Percentiles rank a stretch among this genome's conserved stretches.
phyloP scores from a whole-genome alignment of 2,888 invertebrate genomes.

The Cremastobaeus sp. region DNA sequence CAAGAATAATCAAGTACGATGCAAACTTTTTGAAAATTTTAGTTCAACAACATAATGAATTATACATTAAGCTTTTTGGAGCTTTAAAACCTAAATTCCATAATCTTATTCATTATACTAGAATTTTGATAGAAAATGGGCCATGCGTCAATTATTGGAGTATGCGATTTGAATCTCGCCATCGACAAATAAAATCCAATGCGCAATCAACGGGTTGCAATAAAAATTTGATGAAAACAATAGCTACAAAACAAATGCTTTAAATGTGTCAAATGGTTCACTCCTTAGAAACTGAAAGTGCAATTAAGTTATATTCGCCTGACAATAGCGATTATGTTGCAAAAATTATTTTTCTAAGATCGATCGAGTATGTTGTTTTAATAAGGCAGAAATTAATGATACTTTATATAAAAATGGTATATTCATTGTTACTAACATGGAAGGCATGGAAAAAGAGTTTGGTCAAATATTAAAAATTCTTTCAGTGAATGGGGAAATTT shows the following conservation, averaged over 20 bases:
- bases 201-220: too few species aligned
- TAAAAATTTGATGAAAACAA: too few species aligned
- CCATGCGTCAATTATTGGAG: conserved; percentile 52
- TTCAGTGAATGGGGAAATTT: background rate
- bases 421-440: background rate
- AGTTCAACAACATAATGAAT: conserved; percentile 45
- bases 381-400: background rate
- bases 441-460: conserved; percentile 1
- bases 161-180: conserved; percentile 58
- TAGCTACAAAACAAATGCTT: too few species aligned
- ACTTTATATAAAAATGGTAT: background rate
- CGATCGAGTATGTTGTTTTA: too few species aligned
- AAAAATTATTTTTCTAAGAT: too few species aligned
- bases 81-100: conserved; percentile 57
- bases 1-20: conserved; percentile 9
- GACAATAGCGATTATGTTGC: too few species aligned
- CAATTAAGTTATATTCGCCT: too few species aligned
- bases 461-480: conserved; percentile 1
- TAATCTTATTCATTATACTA: conserved; percentile 54
- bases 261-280: too few species aligned
- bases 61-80: conserved; percentile 26
- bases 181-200: too few species aligned
- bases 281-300: too few species aligned
- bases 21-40: conserved; percentile 35
- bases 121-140: conserved; percentile 54